Evolutionary conservation across 2,888 invertebrate species (phyloP), one percentile per base, ranked within the genome.

Genomic region (Pelosia muscerda): DNA sequence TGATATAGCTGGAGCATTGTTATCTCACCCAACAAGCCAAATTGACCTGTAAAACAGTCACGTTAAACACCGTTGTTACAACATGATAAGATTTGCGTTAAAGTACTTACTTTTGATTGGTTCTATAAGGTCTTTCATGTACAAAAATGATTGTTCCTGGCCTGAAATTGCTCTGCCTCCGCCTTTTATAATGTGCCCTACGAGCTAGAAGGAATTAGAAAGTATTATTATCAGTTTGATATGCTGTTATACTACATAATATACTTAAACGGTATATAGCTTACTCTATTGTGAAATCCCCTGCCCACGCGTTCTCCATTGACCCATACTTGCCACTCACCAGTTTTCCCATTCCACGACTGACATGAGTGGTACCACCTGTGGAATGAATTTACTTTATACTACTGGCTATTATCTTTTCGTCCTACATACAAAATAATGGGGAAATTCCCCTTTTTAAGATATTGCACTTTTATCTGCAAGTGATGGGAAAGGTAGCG

Each of bases 241-340:
- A 9, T 54, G 9, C 23, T 28, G n/a, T 25, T 62, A 2, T 53
- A 2, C 9, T n/a, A 31, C 6, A 26, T 15, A 19, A 9, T 10
- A 23, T 22, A 64, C 11, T 22, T 15, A 26, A 53, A 34, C 22
- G 23, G 15, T 25, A 28, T 55, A 22, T 68, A 9, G 68, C 96
- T 96, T 93, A 98, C 98, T 92, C 97, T 96, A 88, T 98, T 98
- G 91, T 98, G 97, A 90, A 97, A 98, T 71, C 98, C 98, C 84
- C 98, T 96, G 76, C 98, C 98, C 63, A 98, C 97, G 77, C 98
- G 95, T 89, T 98, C 98, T 25, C 97, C 97, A 88, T 97, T 97
- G 73, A 98, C 96, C 98, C 98, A 98, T 79, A 98, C 96, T 92
- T 98, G 98, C 98, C 98, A 98, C 91, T 98, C 98, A 62, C 98